Evolutionary conservation across 2,113 vertebrate genomes (phyloP), one percentile per base, ranked within the genome.

Genomic region (Bothrops jararaca): DNA sequence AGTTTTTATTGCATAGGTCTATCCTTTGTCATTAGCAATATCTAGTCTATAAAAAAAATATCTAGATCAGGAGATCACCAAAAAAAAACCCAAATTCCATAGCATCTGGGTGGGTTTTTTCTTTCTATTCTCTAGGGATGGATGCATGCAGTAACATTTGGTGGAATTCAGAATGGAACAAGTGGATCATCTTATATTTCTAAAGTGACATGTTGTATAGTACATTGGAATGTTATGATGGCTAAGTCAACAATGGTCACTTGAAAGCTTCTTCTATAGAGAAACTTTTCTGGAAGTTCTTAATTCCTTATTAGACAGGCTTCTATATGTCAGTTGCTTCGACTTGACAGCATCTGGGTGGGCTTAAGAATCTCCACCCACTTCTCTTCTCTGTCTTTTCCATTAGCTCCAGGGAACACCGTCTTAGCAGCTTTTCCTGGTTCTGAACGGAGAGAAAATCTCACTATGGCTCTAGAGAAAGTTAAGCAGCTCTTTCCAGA

Each of bases 321-420:
- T 52, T 92, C 53, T 85, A 20, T 52, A 85, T 69, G 45, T 34
- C 86, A 88, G 58, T 88, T 53, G 56, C 88, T 60, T 86, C 22
- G 54, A 53, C 24, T 1, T 86, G 69, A 80, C 74, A 85, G 42
- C 54, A 24, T 45, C 91, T 86, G 92, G 88, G 92, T 86, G 74
- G 92, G 92, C 39, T 90, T 86, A 93, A 60, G 24, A 92, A 48
- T 90, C n/a, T 10, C 89, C 74, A 90, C 89, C 80, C 54, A 20
- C 57, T 92, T 90, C 45, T 45, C 15, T 69, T 29, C 15, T 4
- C 88, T 45, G 23, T 26, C 34, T 48, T 86, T 86, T 13, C 48
- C 89, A 53, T 86, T 86, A 26, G 56, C 53, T 85, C 26, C 42
- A 4, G 54, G 53, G 45, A 52, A 29, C 45, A 53, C 45, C 20